Base-by-base conservation (phyloP, 2,797 vertebrate genomes). In the Okamejei kenojei region DNA sequence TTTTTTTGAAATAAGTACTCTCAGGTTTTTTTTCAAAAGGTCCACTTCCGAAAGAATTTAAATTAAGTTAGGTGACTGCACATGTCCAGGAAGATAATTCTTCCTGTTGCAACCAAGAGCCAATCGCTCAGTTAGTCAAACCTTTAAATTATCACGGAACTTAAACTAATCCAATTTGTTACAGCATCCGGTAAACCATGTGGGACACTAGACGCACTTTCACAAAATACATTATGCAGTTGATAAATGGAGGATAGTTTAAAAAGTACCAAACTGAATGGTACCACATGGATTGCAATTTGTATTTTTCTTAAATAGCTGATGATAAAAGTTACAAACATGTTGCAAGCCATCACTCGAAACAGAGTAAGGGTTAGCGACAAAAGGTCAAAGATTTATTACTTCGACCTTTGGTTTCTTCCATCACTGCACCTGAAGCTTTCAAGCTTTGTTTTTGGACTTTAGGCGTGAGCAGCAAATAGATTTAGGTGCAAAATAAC, bases 101-200 rank as follows among this genome's bases (percentile, higher is more conserved):
- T 74, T 91, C 32, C 90, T 71, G 68, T 88, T 61, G 63, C 94
- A 95, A 94, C 94, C 94, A 82, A 90, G 94, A 94, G 95, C 93
- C 94, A 94, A 93, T 84, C 94, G 77, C 94, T 94, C 94, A 94
- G 94, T 94, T 90, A 93, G 90, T 94, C 94, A 78, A n/a, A 94
- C 94, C 94, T 95, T 94, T 94, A 79, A 35, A 35, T 93, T 93
- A 94, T 94, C 93, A 94, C 82, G 78, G 93, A 95, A 94, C 94
- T 71, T 74, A 1, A 17, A 93, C 94, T 95, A 95, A 96, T 95
- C 94, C 94, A 94, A 93, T 96, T 95, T 94, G 95, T 94, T 78
- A n/a, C 0, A 93, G 94, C 84, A 94, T 91, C 94, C 94, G 32
- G 95, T 95, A 95, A 95, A 95, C 95, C 93, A 93, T 94, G 93